Evolutionary conservation across 2,113 vertebrate species (phyloP), one percentile per base, ranked within the genome.

Genomic region (Hemicordylus capensis): DNA sequence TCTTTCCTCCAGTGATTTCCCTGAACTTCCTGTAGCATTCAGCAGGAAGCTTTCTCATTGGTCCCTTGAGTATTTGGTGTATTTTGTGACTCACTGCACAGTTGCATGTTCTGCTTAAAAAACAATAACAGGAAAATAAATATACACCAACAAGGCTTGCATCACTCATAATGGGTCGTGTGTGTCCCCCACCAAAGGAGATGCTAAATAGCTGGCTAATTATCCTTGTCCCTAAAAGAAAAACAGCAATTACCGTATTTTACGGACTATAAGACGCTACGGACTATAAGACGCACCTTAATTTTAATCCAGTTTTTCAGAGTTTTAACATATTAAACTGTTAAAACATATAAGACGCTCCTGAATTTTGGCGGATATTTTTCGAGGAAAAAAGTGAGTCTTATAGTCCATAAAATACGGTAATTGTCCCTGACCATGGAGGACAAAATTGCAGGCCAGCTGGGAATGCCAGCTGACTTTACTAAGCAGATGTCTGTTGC

Each of bases 21-120:
- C 28, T 87, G 77, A 69, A 70, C 81, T 95, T 96, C 93, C 87
- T 92, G 61, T 42, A 83, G 74, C 85, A 61, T 46, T 34, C 58
- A 75, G 64, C 48, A 90, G 77, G 80, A 85, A 87, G 74, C 42
- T 80, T 61, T 80, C 22, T 6, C 0, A 12, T 3, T 28, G 2
- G 12, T 93, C 91, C 85, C 91, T 56, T 42, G 89, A 58, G 80
- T 54, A 56, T 42, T 67, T 20, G 14, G 44, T 87, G 51, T 72
- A 77, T 88, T 26, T 81, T 91, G 26, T 79, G 28, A 63, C 86
- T 89, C 63, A 81, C 1, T 82, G 88, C 34, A 69, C 76, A 82
- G 63, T 76, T 92, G 61, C 28, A 11, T 67, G 58, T 39, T 88
- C 51, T 89, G 58, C 8, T 85, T 51, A 85, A 67, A 63, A 69